These are phyloP conservation scores for Platorchestia sp. DNA, from an alignment of 1,140 invertebrate species.

Conservation along the genomic window DNA sequence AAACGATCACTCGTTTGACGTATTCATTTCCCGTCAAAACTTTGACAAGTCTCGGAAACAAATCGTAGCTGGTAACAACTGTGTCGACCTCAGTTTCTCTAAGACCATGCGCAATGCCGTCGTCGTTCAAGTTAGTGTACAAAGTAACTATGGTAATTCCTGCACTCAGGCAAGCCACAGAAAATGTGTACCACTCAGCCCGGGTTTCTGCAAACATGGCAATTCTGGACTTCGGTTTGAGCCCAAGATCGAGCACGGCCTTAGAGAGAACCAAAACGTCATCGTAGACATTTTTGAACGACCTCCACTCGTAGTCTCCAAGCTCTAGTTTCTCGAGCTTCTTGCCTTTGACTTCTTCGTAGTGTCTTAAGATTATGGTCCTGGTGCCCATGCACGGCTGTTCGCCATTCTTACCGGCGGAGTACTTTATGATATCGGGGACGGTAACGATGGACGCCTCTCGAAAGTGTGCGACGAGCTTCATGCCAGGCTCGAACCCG, in stretches of 20 bases:
- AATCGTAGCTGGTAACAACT: slow-evolving; percentile 64
- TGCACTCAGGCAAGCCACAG: slow-evolving; percentile 71
- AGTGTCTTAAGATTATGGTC: slow-evolving; percentile 58
- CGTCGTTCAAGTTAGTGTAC: slow-evolving; percentile 67
- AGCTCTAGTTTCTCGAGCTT: slow-evolving; percentile 65
- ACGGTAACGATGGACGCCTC: slow-evolving; percentile 58
- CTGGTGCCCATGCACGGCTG: slow-evolving; percentile 66
- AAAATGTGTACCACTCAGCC: slow-evolving; percentile 73
- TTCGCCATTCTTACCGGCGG: slow-evolving; percentile 60
- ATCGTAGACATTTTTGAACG: slow-evolving; percentile 70
- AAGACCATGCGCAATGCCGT: slow-evolving; percentile 63
- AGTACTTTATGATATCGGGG: slow-evolving; percentile 62
- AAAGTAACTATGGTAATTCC: slow-evolving; percentile 65
- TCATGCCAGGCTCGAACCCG: slow-evolving; percentile 61
- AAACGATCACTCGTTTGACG: slow-evolving; percentile 63
- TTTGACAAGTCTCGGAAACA: slow-evolving; percentile 65
- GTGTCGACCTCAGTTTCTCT: slow-evolving; percentile 65
- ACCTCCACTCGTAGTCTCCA: slow-evolving; percentile 71
- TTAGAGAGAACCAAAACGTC: slow-evolving; percentile 70
- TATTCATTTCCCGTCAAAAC: slow-evolving; percentile 58
- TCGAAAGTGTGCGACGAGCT: slow-evolving; percentile 56
- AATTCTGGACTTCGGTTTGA: slow-evolving; percentile 70
- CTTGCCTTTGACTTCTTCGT: slow-evolving; percentile 59
- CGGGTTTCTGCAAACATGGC: slow-evolving; percentile 73
- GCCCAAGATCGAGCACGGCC: slow-evolving; percentile 68